Conservation (phyloP, 2,797 vertebrate genomes). For the Melanotaenia pygmaea region DNA sequence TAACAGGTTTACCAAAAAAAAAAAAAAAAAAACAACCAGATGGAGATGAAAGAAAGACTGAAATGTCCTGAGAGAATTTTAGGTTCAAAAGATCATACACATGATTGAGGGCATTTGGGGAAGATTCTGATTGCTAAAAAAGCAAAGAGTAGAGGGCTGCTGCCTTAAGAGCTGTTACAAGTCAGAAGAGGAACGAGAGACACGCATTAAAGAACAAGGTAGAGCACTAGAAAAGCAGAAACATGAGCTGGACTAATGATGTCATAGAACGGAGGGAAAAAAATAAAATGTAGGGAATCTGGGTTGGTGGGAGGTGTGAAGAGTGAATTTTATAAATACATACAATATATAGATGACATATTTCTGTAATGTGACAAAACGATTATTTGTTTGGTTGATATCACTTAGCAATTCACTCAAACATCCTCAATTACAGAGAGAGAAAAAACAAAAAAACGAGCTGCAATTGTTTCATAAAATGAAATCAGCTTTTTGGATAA, state of each 20-base stretch:
- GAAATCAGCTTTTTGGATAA: no score
- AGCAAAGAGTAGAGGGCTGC: slow-evolving; percentile 28
- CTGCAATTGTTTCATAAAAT: no score
- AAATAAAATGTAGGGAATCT: neutral
- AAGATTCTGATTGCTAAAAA: slow-evolving; percentile 21
- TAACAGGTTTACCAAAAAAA: slow-evolving; percentile 42
- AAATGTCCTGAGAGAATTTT: slow-evolving; percentile 37
- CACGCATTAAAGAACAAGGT: slow-evolving; percentile 27
- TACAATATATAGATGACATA: no score
- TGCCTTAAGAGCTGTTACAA: slow-evolving; percentile 40
- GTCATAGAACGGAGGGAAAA: slow-evolving; percentile 25
- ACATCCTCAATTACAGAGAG: no score
- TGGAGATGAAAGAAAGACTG: slow-evolving; percentile 38
- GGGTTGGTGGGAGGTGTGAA: no score
- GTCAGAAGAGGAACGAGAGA: slow-evolving; percentile 43
- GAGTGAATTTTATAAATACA: no score
- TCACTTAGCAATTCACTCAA: no score
- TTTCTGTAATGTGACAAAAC: no score
- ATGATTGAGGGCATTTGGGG: slow-evolving; percentile 38
- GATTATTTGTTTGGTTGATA: no score
- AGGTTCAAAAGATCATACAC: slow-evolving; percentile 46
- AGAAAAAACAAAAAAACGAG: no score
- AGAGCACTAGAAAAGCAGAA: slow-evolving; percentile 16
- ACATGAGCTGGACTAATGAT: slow-evolving; percentile 31
- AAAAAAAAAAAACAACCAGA: slow-evolving; percentile 47